These are phyloP conservation scores for Fissipunctia ypsillon DNA, from an alignment of 2,888 invertebrate genomes.

Conservation along the genomic window DNA sequence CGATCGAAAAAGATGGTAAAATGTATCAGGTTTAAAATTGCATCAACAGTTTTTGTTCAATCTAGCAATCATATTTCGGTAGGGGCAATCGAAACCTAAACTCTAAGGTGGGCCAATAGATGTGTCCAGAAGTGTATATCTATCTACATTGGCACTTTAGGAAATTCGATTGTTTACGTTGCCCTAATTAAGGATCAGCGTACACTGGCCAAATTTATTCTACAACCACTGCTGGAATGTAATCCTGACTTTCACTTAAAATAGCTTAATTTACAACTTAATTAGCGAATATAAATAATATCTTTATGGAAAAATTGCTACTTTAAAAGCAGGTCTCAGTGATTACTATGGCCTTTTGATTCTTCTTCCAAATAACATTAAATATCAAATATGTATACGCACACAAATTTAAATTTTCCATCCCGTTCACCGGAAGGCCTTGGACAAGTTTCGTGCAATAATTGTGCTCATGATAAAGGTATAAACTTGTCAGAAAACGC, in stretches of 20 bases:
- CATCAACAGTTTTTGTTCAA: too few relatives aligned
- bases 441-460: neutral
- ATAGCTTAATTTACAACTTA: too few relatives aligned
- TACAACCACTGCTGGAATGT: neutral
- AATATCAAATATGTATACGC: neutral
- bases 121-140: too few relatives aligned
- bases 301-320: too few relatives aligned
- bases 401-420: neutral
- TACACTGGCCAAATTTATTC: too few relatives aligned
- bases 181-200: neutral
- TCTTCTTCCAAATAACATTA: neutral
- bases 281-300: neutral
- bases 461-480: neutral
- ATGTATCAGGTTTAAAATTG: too few relatives aligned
- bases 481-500: neutral
- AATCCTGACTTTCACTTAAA: neutral
- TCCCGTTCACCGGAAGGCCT: neutral
- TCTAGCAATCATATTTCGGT: too few relatives aligned
- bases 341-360: constrained; percentile 15
- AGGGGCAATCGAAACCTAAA: too few relatives aligned
- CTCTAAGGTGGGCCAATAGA: too few relatives aligned
- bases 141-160: neutral
- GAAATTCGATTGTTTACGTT: neutral
- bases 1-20: too few relatives aligned
- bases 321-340: neutral